These are phyloP conservation scores for Acanthurus leucopareius DNA, from an alignment of 2,797 vertebrate species.

Conservation along the genomic window DNA sequence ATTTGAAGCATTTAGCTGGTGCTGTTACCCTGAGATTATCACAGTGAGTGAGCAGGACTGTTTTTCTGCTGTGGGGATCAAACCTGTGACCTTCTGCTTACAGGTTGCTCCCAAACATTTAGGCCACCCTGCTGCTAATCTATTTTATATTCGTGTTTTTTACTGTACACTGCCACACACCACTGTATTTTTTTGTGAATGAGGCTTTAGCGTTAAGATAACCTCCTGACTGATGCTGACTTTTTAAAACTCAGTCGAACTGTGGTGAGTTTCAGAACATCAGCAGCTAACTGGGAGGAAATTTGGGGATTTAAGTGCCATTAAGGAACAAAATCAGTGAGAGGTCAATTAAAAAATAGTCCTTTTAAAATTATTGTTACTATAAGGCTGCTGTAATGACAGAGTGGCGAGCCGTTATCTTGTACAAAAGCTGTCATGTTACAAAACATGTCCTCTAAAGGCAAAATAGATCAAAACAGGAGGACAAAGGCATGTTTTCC, in stretches of 20 bases:
- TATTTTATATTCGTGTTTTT: slow-evolving; percentile 55
- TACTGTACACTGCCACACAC: slow-evolving; percentile 52
- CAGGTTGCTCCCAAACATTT: slow-evolving; percentile 59
- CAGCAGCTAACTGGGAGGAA: neutral
- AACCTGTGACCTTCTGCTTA: slow-evolving; percentile 56
- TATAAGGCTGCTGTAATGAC: slow-evolving; percentile 41
- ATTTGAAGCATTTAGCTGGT: slow-evolving; percentile 53
- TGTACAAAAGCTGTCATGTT: neutral
- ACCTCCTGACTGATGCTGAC: slow-evolving; percentile 6
- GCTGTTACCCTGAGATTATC: slow-evolving; percentile 57
- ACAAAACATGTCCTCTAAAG: slow-evolving; percentile 15
- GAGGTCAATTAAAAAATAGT: neutral
- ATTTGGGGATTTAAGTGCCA: slow-evolving; percentile 19
- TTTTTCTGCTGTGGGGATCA: slow-evolving; percentile 64
- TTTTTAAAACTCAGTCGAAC: slow-evolving; percentile 5
- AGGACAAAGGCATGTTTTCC: slow-evolving; percentile 12
- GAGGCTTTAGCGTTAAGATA: slow-evolving; percentile 18
- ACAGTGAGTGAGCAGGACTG: slow-evolving; percentile 29
- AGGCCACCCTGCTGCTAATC: slow-evolving; percentile 72
- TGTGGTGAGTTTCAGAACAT: slow-evolving; percentile 12
- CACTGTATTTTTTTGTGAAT: slow-evolving; percentile 37
- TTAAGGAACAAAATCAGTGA: slow-evolving; percentile 3
- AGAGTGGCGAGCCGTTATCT: slow-evolving; percentile 29
- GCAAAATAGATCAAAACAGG: neutral
- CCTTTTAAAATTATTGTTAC: neutral